Percentiles rank a stretch among this genome's conserved stretches.
Evolutionary conservation across 2,888 invertebrate genomes (phyloP).

Genomic region (Axea sp.): DNA sequence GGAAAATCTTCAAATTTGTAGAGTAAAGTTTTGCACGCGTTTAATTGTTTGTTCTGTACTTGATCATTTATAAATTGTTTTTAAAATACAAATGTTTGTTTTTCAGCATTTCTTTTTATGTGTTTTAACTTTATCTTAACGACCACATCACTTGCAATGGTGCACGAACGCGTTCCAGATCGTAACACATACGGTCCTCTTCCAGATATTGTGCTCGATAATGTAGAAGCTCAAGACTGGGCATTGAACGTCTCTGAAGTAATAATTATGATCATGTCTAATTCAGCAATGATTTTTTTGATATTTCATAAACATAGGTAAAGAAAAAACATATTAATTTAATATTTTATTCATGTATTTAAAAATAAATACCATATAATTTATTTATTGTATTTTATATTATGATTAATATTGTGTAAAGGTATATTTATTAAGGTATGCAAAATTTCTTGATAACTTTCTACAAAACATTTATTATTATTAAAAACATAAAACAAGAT

Average conservation of each 20-base stretch:
- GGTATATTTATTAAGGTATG: too few species aligned
- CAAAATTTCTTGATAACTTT: too few species aligned
- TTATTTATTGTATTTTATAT: too few species aligned
- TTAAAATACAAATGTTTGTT: background rate
- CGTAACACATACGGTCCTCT: slow-evolving; percentile 86
- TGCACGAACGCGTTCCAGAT: slow-evolving; percentile 93
- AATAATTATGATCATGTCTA: slow-evolving; percentile 90
- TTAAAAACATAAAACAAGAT: too few species aligned
- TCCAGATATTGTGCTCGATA: slow-evolving; percentile 90
- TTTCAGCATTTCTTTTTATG: slow-evolving; percentile 83
- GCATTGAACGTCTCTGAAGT: slow-evolving; percentile 91
- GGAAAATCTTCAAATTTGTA: too few species aligned
- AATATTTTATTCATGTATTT: background rate
- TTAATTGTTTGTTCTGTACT: too few species aligned
- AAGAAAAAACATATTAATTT: too few species aligned
- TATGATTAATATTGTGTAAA: too few species aligned
- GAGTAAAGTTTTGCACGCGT: too few species aligned
- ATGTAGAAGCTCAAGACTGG: slow-evolving; percentile 87
- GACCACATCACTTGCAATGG: slow-evolving; percentile 88
- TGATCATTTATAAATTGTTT: too few species aligned
- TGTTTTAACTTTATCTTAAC: slow-evolving; percentile 84
- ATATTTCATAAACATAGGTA: slow-evolving; percentile 92
- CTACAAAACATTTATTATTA: too few species aligned
- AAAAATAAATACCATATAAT: background rate
- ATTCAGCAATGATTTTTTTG: slow-evolving; percentile 87